Conservation (phyloP, 2,113 vertebrate genomes). For the Alethe diademata region DNA sequence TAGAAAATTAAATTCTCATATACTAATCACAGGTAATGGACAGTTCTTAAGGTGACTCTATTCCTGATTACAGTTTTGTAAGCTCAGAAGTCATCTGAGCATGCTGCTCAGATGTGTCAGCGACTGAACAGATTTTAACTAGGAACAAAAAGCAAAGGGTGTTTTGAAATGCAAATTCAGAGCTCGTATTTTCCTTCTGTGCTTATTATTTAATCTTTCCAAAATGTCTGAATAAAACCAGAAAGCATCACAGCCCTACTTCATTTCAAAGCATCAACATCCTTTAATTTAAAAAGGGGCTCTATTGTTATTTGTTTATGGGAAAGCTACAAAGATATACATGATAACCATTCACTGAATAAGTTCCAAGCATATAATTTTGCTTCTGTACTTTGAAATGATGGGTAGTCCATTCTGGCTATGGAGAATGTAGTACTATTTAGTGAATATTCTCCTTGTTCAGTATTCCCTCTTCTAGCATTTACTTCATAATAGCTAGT, state of each 20-base stretch:
- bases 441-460: not conserved
- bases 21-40: not conserved
- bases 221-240: not conserved
- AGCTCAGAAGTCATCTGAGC: not conserved
- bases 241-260: not conserved
- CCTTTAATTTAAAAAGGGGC: not conserved
- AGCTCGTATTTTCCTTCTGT: not conserved
- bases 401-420: not conserved
- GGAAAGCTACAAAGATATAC: not conserved
- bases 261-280: constrained; percentile 17
- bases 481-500: constrained; percentile 36
- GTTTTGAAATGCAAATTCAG: constrained; percentile 55
- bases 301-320: constrained; percentile 29
- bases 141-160: not conserved
- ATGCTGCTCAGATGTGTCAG: not conserved
- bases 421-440: not conserved
- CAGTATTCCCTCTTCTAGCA: not conserved
- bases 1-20: not conserved
- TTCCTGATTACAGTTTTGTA: not conserved
- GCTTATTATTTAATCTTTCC: constrained; percentile 14
- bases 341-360: constrained; percentile 21
- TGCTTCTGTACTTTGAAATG: not conserved
- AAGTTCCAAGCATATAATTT: not conserved
- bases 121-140: not conserved
- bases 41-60: not conserved